These are phyloP conservation scores for Mus spicilegus DNA, from an alignment of 2,113 vertebrate genomes.

Conservation along the genomic window DNA sequence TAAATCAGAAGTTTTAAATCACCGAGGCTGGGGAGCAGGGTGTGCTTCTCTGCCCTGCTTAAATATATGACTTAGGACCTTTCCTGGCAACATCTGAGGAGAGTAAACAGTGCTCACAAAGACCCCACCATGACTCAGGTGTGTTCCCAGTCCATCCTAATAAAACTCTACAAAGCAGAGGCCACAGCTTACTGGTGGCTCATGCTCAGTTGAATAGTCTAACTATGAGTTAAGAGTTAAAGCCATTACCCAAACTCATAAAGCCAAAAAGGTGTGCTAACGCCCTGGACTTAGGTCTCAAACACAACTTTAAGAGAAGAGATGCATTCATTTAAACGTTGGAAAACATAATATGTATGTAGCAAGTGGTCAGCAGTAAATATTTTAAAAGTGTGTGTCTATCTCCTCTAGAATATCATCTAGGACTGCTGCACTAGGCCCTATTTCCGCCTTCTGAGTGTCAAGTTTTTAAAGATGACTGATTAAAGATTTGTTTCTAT, in stretches of 20 bases:
- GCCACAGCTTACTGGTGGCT: constrained; percentile 4
- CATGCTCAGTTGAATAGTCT: background rate
- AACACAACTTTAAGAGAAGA: constrained; percentile 41
- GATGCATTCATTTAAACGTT: background rate
- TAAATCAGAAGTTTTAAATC: background rate
- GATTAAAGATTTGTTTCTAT: background rate
- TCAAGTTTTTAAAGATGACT: constrained; percentile 34
- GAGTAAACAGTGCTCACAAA: background rate
- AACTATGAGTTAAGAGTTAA: constrained; percentile 45
- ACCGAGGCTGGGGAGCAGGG: background rate
- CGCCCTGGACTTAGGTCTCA: background rate
- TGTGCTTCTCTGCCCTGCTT: no score
- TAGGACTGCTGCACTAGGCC: background rate
- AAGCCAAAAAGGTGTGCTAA: background rate
- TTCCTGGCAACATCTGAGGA: background rate
- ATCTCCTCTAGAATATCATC: background rate
- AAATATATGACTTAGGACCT: background rate
- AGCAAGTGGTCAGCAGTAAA: background rate
- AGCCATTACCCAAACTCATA: constrained; percentile 5
- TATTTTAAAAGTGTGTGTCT: background rate
- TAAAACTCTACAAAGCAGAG: background rate
- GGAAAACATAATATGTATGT: background rate
- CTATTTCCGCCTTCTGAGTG: background rate
- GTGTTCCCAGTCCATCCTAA: background rate
- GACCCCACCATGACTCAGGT: background rate